Base-by-base conservation (phyloP, 2,797 vertebrate species). In the Luscinia luscinia region DNA sequence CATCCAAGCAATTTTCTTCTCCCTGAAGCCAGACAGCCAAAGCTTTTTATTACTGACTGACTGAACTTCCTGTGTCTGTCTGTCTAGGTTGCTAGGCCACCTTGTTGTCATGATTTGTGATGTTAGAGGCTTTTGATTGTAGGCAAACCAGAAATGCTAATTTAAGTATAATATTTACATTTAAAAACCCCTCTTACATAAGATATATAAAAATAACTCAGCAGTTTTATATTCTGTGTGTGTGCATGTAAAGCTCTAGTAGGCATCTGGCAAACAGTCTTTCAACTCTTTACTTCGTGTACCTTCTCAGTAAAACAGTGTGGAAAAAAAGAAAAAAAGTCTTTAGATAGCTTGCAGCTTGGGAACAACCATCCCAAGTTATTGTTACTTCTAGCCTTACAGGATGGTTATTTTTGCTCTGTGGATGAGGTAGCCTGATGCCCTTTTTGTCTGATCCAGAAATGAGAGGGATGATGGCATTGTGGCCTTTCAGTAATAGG, bases 1-100 rank as follows among this genome's bases (percentile, higher is more conserved):
- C 90, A 89, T 94, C 90, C 93, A 94, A 94, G 89, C 87, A 93
- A 57, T 96, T 95, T 96, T 94, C 82, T 86, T 95, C 84, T 96
- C 91, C 95, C 85, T 95, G 94, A 96, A 96, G 89, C 93, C 93
- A 95, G 88, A 87, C 87, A 97, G 84, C 77, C 92, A 72, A 89
- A 91, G 90, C 94, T 96, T 96, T 93, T 96, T 96, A 91, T 95
- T 96, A 92, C 89, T 91, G 90, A 91, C 85, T 96, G 90, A 89
- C 82, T 96, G 94, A 96, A 95, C 89, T 93, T 89, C 62, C 73
- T 45, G 6, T 69, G 87, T 94, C 94, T 94, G 91, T 94, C 94
- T 96, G 95, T 90, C 90, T 88, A 28, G 85, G 83, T 95, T 89
- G 94, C 80, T 94, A 82, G 88, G 90, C 94, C 95, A 79, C 67